A percentile compares a stretch with the other conserved stretches of the same genome.
These are phyloP conservation scores for Redunca redunca DNA, from an alignment of 2,113 vertebrate species.

Conservation along the genomic window DNA sequence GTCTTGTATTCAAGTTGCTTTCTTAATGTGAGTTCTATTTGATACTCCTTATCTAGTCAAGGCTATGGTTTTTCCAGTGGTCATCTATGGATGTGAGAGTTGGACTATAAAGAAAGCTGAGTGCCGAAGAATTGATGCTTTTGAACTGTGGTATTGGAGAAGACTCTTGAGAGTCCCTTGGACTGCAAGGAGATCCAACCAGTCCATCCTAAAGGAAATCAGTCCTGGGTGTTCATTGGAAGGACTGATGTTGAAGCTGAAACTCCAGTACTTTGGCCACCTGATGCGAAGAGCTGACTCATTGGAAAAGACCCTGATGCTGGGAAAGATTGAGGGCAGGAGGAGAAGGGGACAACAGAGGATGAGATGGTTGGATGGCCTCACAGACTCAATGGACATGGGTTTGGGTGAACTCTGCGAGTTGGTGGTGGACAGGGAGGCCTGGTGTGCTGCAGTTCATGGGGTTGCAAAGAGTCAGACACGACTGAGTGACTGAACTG, in stretches of 20 bases:
- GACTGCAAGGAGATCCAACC: not conserved
- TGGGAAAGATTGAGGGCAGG: not conserved
- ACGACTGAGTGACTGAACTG: not conserved
- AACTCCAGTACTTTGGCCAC: not conserved
- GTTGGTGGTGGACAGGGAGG: not conserved
- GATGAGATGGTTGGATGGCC: not conserved
- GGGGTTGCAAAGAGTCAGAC: accelerated
- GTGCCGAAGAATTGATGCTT: not conserved
- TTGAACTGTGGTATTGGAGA: not conserved
- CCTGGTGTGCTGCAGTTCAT: not conserved
- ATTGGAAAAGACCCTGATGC: not conserved
- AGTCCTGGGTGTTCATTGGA: not conserved
- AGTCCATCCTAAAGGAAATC: not conserved
- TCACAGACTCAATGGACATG: not conserved
- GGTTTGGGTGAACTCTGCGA: not conserved
- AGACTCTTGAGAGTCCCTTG: not conserved
- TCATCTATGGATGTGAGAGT: not conserved
- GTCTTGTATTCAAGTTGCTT: not conserved
- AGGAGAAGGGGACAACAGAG: not conserved
- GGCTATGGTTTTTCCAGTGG: not conserved
- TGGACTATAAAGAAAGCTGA: not conserved
- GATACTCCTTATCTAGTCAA: not conserved
- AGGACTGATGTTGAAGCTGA: not conserved
- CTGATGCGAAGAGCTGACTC: not conserved
- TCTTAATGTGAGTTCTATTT: not conserved